Conservation (phyloP, 2,888 invertebrate genomes). For the Calameuta filiformis region DNA sequence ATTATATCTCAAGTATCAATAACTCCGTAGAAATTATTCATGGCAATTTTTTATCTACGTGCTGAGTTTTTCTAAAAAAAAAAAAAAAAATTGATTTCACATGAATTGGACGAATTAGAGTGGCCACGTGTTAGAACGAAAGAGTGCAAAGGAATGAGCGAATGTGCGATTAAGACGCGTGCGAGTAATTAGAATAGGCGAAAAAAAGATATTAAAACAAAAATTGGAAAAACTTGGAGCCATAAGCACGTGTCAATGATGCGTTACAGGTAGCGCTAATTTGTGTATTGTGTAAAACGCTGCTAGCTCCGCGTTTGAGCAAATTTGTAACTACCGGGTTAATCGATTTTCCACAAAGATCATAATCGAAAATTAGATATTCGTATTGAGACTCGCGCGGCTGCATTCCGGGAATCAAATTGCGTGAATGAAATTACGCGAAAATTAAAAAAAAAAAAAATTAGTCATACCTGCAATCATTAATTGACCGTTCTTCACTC, state of each 20-base stretch:
- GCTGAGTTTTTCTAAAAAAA: neutral
- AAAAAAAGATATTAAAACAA: neutral
- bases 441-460: neutral
- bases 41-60: neutral
- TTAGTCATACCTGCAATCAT: neutral
- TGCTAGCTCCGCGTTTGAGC: neutral
- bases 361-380: neutral
- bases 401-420: neutral
- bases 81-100: neutral
- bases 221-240: neutral
- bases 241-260: neutral
- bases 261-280: neutral
- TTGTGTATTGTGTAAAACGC: neutral
- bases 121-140: neutral
- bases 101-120: too few species aligned
- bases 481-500: constrained; percentile 11
- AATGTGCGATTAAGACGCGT: neutral
- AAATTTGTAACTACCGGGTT: too few species aligned
- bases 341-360: too few species aligned
- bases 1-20: neutral
- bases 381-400: neutral
- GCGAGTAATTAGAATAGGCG: neutral
- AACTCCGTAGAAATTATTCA: neutral
- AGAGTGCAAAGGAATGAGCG: neutral
- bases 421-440: neutral